phyloP scores from a whole-genome alignment of 2,797 vertebrate genomes.

The Toxotes lorentzi region DNA sequence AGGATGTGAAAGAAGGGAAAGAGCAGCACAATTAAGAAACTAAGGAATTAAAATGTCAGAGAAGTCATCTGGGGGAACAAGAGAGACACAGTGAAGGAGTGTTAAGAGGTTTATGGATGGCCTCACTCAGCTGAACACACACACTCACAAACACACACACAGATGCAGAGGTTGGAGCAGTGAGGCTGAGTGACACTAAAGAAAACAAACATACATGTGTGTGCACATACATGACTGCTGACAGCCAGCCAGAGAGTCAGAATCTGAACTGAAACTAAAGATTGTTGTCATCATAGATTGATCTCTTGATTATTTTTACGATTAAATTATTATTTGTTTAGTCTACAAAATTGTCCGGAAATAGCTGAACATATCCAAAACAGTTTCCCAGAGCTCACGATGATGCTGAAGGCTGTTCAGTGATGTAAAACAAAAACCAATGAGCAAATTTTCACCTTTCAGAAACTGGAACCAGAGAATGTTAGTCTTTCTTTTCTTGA shows the following conservation, averaged over 20 bases:
- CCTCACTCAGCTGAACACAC: slow-evolving; percentile 29
- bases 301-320: background rate
- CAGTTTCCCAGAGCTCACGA: background rate
- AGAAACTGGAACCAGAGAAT: background rate
- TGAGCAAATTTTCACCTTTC: background rate
- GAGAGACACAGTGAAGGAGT: slow-evolving; percentile 42
- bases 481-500: background rate
- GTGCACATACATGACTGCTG: background rate
- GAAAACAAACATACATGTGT: slow-evolving; percentile 12
- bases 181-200: slow-evolving; percentile 1
- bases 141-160: slow-evolving; percentile 17
- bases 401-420: background rate
- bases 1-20: slow-evolving; percentile 41
- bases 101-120: slow-evolving; percentile 44
- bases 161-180: background rate
- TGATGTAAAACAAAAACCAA: background rate
- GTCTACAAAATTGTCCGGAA: slow-evolving; percentile 11
- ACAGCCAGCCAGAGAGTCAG: slow-evolving; percentile 5
- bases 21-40: slow-evolving; percentile 64
- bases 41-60: slow-evolving; percentile 68
- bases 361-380: background rate
- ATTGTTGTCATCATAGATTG: background rate
- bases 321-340: slow-evolving; percentile 13
- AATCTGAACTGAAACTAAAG: background rate
- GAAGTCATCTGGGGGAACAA: slow-evolving; percentile 34